phyloP scores from a whole-genome alignment of 2,113 vertebrate species.

The Okapia johnstoni region DNA sequence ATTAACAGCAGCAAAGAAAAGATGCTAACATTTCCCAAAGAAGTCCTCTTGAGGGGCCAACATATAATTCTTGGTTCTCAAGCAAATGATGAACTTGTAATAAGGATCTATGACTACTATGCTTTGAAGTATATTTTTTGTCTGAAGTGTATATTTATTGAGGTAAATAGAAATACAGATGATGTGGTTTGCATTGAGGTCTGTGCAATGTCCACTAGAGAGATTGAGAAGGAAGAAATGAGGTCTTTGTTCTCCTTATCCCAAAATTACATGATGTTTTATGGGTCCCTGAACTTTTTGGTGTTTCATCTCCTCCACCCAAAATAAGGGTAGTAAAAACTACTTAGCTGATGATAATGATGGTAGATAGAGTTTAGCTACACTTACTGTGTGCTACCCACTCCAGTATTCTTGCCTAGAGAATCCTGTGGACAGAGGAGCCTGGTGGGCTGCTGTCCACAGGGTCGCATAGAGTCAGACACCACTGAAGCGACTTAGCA shows the following conservation, averaged over 20 bases:
- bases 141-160: not conserved
- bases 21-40: not conserved
- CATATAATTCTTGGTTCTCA: not conserved
- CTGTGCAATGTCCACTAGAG: not conserved
- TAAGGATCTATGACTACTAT: not conserved
- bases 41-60: not conserved
- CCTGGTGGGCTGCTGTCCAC: no score
- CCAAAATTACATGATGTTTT: rapidly evolving
- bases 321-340: not conserved
- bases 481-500: no score
- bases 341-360: not conserved
- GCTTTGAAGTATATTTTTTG: not conserved
- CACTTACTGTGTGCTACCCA: not conserved
- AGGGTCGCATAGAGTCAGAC: no score
- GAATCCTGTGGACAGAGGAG: no score
- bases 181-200: not conserved
- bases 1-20: not conserved
- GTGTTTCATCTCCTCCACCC: not conserved
- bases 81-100: not conserved
- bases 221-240: not conserved
- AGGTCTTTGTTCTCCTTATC: not conserved
- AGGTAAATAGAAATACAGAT: not conserved
- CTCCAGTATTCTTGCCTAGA: no score
- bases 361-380: not conserved
- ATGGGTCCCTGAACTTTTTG: not conserved